phyloP scores from a whole-genome alignment of 2,888 invertebrate species.

The Frankliniella fusca region DNA sequence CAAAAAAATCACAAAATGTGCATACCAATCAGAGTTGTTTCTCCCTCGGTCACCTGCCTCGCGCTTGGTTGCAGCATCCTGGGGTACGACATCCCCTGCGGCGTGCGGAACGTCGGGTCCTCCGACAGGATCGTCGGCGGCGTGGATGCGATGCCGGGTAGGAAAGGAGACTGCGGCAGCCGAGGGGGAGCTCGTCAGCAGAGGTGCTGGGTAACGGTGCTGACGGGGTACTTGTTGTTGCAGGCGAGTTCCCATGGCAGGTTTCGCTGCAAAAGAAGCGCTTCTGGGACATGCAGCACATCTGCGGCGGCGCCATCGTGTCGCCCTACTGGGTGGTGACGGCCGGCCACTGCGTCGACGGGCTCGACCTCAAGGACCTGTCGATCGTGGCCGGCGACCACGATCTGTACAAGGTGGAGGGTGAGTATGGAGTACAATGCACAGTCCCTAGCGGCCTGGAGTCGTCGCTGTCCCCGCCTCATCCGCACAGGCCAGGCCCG shows the following conservation, averaged over 20 bases:
- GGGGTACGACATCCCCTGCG: slow-evolving; percentile 6
- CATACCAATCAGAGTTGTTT: not conserved
- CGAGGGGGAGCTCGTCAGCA: not conserved
- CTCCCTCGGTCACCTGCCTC: not conserved
- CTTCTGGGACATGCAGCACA: slow-evolving; percentile 38
- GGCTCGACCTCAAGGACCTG: slow-evolving; percentile 37
- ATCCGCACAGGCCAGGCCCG: too few species aligned
- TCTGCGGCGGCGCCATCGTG: slow-evolving; percentile 43
- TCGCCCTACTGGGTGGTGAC: slow-evolving; percentile 41
- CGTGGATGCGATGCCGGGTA: not conserved
- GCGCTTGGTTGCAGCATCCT: not conserved
- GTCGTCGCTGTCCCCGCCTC: too few species aligned
- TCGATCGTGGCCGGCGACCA: slow-evolving; percentile 44
- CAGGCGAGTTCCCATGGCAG: slow-evolving; percentile 45
- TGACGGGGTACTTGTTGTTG: not conserved
- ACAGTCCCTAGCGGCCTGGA: too few species aligned
- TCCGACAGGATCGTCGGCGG: slow-evolving; percentile 18
- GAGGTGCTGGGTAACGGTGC: too few species aligned
- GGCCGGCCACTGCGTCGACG: slow-evolving; percentile 43
- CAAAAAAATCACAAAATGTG: too few species aligned
- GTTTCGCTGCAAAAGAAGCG: slow-evolving; percentile 42
- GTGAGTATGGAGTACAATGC: too few species aligned
- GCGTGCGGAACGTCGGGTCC: not conserved
- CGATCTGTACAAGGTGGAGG: slow-evolving; percentile 42
- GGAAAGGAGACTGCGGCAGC: not conserved